Percentiles rank a stretch among this genome's conserved stretches.
These are phyloP conservation scores for Andrena bicolor DNA, from an alignment of 2,888 invertebrate species.

Conservation along the genomic window DNA sequence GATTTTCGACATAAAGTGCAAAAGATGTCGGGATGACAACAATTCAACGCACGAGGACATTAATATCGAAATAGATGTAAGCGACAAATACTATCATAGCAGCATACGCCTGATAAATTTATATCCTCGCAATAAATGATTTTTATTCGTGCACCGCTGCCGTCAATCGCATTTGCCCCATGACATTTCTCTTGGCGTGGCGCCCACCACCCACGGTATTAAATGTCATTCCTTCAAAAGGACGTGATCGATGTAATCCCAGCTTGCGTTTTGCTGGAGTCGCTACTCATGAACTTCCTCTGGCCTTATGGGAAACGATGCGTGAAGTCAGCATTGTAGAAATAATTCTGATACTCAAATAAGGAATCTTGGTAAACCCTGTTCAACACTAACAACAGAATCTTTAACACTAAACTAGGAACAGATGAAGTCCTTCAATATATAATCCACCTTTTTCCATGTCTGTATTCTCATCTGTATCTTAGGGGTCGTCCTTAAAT, in stretches of 20 bases:
- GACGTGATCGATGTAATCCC: conserved; percentile 78
- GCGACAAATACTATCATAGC: not conserved
- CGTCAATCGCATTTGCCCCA: conserved; percentile 66
- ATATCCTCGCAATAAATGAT: conserved; percentile 32
- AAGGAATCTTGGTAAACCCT: not conserved
- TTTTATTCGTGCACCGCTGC: conserved; percentile 27
- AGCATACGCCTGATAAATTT: conserved; percentile 47
- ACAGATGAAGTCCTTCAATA: too few species aligned
- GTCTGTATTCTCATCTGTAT: too few species aligned
- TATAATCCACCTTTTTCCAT: too few species aligned
- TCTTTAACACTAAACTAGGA: too few species aligned
- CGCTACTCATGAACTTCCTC: conserved; percentile 56
- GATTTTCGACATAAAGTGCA: not conserved
- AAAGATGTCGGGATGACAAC: not conserved
- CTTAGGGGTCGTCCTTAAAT: too few species aligned
- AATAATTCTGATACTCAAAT: not conserved
- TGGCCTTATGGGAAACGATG: conserved; percentile 38
- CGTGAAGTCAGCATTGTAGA: conserved; percentile 3
- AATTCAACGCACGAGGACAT: conserved; percentile 1
- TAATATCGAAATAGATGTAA: conserved; percentile 13
- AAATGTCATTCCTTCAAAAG: conserved; percentile 79
- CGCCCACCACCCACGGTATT: conserved; percentile 78
- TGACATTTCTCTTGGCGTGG: conserved; percentile 79
- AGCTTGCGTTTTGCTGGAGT: conserved; percentile 50
- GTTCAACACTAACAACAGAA: too few species aligned